A percentile compares a stretch with the other conserved stretches of the same genome.
Evolutionary conservation across 2,797 vertebrate genomes (phyloP).

Genomic region (Acanthiza pusilla): DNA sequence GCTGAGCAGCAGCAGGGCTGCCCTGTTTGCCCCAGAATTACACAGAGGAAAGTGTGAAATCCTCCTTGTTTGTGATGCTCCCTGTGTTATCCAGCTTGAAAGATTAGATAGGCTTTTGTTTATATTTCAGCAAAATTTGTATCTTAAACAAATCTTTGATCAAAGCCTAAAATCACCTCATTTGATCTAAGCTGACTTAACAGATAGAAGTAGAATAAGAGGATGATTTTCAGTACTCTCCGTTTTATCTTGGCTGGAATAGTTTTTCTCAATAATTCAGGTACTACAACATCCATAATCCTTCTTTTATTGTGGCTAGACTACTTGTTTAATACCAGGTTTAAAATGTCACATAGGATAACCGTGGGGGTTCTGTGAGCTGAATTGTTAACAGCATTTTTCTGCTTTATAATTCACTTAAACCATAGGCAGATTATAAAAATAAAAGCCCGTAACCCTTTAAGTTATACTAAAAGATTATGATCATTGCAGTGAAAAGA

Average conservation of each 20-base stretch:
- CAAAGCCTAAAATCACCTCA: neutral
- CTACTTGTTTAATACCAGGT: neutral
- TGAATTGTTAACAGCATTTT: neutral
- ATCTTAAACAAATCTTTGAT: slow-evolving; percentile 2
- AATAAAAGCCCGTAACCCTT: neutral
- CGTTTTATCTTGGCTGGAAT: neutral
- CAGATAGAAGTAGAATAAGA: neutral
- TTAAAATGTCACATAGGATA: neutral
- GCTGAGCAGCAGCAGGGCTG: neutral
- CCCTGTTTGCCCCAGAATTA: neutral
- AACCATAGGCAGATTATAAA: neutral
- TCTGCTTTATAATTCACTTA: neutral
- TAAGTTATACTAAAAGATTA: neutral
- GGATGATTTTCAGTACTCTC: neutral
- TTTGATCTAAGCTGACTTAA: slow-evolving; percentile 6
- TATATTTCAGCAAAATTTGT: neutral
- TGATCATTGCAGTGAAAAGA: neutral
- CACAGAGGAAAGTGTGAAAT: neutral
- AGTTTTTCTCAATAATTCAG: neutral
- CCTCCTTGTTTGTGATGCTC: neutral
- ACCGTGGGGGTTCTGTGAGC: neutral
- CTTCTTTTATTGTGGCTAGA: slow-evolving; percentile 18
- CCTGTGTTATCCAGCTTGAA: neutral
- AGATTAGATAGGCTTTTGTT: neutral
- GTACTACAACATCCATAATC: neutral